Conservation (phyloP, 2,113 vertebrate genomes). For the Phyllostomus hastatus region DNA sequence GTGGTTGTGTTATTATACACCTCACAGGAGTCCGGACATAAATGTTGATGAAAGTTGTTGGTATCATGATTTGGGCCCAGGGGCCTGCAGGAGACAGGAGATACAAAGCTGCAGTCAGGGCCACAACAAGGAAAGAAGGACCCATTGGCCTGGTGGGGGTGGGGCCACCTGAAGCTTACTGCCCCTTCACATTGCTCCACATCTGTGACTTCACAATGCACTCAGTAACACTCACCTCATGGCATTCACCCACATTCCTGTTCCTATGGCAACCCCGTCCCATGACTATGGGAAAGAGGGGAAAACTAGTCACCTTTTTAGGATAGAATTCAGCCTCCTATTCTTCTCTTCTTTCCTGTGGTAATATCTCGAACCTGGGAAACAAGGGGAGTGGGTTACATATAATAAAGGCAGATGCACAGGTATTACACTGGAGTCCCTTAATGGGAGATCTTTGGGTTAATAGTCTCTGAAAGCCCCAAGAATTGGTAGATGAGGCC, state of each 20-base stretch:
- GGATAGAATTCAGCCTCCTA: neutral
- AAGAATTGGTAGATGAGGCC: neutral
- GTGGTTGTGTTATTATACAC: neutral
- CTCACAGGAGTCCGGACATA: slow-evolving; percentile 16
- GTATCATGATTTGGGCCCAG: neutral
- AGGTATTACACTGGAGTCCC: neutral
- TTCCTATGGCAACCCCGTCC: neutral
- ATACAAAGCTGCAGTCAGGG: neutral
- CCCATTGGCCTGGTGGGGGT: neutral
- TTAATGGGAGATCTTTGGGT: neutral
- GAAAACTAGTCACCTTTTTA: slow-evolving; percentile 1
- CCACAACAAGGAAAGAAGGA: neutral
- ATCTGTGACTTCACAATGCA: neutral
- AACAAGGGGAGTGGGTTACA: neutral
- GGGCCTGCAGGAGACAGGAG: neutral
- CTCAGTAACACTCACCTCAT: neutral
- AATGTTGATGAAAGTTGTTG: neutral
- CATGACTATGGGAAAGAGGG: neutral
- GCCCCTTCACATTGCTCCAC: neutral
- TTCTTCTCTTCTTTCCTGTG: neutral
- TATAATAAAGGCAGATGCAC: neutral
- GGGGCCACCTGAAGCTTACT: neutral
- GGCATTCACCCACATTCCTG: neutral
- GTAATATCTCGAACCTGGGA: neutral
- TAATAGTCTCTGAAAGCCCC: neutral